These are phyloP conservation scores for Neomicropteryx cornuta DNA, from an alignment of 1,140 invertebrate genomes.

Conservation along the genomic window DNA sequence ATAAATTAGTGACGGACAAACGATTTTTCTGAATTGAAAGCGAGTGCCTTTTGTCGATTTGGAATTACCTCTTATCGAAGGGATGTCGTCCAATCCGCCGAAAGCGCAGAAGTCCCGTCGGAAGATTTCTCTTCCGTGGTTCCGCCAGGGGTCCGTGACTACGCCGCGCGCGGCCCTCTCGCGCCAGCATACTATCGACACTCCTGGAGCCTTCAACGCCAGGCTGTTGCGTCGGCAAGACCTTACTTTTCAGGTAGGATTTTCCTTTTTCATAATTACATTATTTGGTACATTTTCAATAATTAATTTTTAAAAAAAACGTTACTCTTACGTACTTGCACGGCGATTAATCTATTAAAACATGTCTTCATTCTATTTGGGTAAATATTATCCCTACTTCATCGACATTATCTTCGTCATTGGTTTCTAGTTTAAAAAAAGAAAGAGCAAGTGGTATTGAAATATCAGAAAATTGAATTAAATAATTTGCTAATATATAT, in stretches of 20 bases:
- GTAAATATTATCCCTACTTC: too few species aligned
- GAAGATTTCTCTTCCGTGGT: slow-evolving; percentile 84
- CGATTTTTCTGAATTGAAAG: slow-evolving; percentile 1
- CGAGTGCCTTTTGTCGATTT: slow-evolving; percentile 9
- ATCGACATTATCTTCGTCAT: too few species aligned
- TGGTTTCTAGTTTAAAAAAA: too few species aligned
- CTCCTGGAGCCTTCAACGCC: slow-evolving; percentile 68
- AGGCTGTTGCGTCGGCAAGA: slow-evolving; percentile 45
- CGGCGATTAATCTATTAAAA: too few species aligned
- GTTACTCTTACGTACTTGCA: too few species aligned
- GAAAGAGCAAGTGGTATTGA: too few species aligned
- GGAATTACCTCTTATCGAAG: slow-evolving; percentile 11
- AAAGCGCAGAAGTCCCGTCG: slow-evolving; percentile 58
- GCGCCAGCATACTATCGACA: slow-evolving; percentile 82
- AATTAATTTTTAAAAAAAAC: too few species aligned
- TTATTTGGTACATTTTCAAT: not conserved
- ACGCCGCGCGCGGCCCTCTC: slow-evolving; percentile 57
- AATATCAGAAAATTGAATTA: too few species aligned
- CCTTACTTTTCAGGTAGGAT: not conserved
- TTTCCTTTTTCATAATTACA: not conserved
- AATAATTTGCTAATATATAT: too few species aligned
- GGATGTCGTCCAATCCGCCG: slow-evolving; percentile 30
- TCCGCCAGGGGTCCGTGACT: slow-evolving; percentile 63
- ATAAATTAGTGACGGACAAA: not conserved
- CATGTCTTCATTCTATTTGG: too few species aligned